Conservation (phyloP, 1,140 invertebrate genomes). For the Glossosoma conforme region DNA sequence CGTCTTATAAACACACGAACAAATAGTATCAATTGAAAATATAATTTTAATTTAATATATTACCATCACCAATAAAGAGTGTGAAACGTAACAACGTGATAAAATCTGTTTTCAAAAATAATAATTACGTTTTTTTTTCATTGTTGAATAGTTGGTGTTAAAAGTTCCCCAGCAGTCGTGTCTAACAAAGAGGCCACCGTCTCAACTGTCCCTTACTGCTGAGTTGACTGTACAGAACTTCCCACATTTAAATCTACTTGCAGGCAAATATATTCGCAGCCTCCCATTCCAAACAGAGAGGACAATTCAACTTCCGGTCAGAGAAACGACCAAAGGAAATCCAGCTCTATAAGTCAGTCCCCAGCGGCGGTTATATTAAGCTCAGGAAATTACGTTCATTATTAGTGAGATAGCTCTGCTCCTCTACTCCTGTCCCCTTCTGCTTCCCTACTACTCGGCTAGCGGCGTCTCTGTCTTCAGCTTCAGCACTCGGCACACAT, state of each 20-base stretch:
- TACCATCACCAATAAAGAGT: not conserved
- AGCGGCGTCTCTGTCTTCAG: conserved; percentile 1
- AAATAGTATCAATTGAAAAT: too few species aligned
- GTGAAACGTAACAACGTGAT: not conserved
- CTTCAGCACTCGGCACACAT: not conserved
- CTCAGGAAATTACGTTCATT: conserved; percentile 32
- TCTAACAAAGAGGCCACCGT: too few species aligned
- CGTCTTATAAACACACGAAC: too few species aligned
- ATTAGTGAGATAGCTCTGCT: conserved; percentile 24
- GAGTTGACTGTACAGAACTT: conserved; percentile 14
- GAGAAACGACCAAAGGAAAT: conserved; percentile 28
- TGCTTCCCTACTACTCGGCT: conserved; percentile 9
- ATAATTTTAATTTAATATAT: too few species aligned
- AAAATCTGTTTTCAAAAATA: not conserved
- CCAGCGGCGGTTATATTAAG: conserved; percentile 31
- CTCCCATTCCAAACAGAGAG: conserved; percentile 29
- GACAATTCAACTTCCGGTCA: conserved; percentile 29
- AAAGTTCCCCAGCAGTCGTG: too few species aligned
- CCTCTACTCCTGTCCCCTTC: conserved; percentile 5
- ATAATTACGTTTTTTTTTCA: too few species aligned
- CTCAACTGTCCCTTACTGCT: too few species aligned
- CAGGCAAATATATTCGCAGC: conserved; percentile 28
- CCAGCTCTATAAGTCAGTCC: conserved; percentile 30
- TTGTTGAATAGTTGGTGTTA: too few species aligned
- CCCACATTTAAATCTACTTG: conserved; percentile 27